Percentiles rank a stretch among this genome's conserved stretches.
Conservation (phyloP, 2,797 vertebrate genomes). For the Leptodactylus fallax region DNA sequence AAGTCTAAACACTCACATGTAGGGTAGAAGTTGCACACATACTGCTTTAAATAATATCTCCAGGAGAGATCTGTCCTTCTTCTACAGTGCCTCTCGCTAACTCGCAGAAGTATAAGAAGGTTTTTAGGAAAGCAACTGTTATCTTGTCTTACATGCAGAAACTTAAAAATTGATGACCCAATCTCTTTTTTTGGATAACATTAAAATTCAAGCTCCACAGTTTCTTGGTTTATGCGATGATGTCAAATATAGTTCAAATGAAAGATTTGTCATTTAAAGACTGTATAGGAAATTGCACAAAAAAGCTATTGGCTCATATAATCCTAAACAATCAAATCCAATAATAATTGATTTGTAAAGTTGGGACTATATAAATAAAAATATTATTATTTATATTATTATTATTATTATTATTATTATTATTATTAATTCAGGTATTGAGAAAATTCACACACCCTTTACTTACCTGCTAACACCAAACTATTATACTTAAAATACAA, state of each 20-base stretch:
- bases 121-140: conserved; percentile 30
- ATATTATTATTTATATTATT: too few species aligned
- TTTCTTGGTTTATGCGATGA: not conserved
- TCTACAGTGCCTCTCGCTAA: not conserved
- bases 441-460: not conserved
- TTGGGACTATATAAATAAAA: too few species aligned
- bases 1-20: conserved; percentile 40
- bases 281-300: not conserved
- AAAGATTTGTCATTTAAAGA: not conserved
- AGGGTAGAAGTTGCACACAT: conserved; percentile 33
- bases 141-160: conserved; percentile 26
- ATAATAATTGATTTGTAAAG: not conserved
- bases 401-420: too few species aligned
- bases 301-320: not conserved
- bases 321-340: not conserved
- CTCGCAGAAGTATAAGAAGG: not conserved
- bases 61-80: conserved; percentile 43
- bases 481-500: not conserved
- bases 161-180: conserved; percentile 17
- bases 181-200: not conserved
- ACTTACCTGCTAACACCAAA: not conserved
- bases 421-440: not conserved
- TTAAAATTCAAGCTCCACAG: not conserved
- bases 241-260: not conserved
- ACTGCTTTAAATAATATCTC: conserved; percentile 48